These are phyloP conservation scores for Zaprionus africanus DNA, from an alignment of 1,140 invertebrate species.

Conservation along the genomic window DNA sequence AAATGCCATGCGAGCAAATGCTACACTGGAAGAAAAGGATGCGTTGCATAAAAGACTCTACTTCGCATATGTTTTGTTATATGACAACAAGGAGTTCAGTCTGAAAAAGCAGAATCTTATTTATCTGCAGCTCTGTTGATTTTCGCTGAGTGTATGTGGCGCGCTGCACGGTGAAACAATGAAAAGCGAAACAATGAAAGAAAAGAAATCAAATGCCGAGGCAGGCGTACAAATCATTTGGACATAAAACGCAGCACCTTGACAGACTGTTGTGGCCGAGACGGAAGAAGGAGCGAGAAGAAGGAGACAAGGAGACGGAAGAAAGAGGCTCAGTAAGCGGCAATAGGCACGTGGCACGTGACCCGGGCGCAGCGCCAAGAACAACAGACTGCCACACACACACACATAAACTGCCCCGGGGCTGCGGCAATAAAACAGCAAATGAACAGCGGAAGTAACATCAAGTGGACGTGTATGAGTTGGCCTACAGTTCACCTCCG, in stretches of 20 bases:
- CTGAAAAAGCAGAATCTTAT: not conserved
- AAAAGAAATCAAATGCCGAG: constrained; percentile 71
- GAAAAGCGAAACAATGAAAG: constrained; percentile 42
- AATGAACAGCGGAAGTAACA: constrained; percentile 78
- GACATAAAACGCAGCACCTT: constrained; percentile 82
- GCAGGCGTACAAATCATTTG: constrained; percentile 75
- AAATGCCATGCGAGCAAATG: constrained; percentile 57
- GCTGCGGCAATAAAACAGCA: constrained; percentile 75
- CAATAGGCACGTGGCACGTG: constrained; percentile 64
- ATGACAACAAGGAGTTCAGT: too few species aligned
- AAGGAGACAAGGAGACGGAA: not conserved
- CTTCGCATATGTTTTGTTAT: too few species aligned
- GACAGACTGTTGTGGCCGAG: constrained; percentile 41
- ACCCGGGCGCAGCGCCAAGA: constrained; percentile 46
- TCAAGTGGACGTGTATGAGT: constrained; percentile 61
- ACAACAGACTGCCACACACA: constrained; percentile 30
- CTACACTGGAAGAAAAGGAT: constrained; percentile 28
- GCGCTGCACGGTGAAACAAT: constrained; percentile 27
- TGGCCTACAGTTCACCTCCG: constrained; percentile 43
- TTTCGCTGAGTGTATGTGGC: constrained; percentile 19
- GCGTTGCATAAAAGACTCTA: too few species aligned
- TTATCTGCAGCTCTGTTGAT: not conserved
- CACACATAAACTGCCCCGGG: constrained; percentile 40
- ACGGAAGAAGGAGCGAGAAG: not conserved
- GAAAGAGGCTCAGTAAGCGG: constrained; percentile 17